Conservation (phyloP, 2,888 invertebrate species). For the Poecilobothrus nobilitatus region DNA sequence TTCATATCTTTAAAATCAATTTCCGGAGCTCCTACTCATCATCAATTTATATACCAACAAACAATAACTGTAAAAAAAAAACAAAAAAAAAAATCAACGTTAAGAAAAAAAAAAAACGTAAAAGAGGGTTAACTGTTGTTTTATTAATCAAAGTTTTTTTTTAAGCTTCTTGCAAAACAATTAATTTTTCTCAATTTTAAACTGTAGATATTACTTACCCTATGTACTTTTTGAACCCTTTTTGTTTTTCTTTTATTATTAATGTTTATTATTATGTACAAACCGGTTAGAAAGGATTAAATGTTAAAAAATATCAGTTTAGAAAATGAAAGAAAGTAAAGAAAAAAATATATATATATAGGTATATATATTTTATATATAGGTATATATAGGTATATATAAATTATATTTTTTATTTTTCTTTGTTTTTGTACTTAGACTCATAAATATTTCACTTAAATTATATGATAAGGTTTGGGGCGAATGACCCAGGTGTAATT, state of each 20-base stretch:
- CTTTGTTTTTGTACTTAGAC: background rate
- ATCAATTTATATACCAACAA: too few species aligned
- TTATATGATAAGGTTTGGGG: background rate
- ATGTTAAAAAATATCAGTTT: background rate
- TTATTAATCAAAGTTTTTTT: background rate
- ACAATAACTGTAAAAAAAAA: too few species aligned
- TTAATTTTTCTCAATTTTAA: background rate
- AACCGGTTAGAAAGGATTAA: background rate
- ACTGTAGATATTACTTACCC: too few species aligned
- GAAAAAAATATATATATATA: too few species aligned
- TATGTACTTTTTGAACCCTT: background rate
- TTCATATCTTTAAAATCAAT: background rate
- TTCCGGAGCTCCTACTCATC: background rate
- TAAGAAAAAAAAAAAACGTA: too few species aligned
- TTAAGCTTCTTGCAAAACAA: conserved; percentile 1
- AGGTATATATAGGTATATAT: too few species aligned
- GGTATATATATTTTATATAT: too few species aligned
- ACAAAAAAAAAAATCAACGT: too few species aligned
- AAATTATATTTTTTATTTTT: too few species aligned
- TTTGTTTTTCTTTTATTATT: background rate
- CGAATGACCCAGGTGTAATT: conserved; percentile 12
- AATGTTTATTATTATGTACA: conserved; percentile 2
- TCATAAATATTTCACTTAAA: conserved; percentile 3
- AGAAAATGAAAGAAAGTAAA: background rate
- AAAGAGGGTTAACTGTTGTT: background rate